A percentile compares a stretch with the other conserved stretches of the same genome.
Evolutionary conservation across 1,140 invertebrate genomes (phyloP).

Genomic region (Dendroctonus valens): DNA sequence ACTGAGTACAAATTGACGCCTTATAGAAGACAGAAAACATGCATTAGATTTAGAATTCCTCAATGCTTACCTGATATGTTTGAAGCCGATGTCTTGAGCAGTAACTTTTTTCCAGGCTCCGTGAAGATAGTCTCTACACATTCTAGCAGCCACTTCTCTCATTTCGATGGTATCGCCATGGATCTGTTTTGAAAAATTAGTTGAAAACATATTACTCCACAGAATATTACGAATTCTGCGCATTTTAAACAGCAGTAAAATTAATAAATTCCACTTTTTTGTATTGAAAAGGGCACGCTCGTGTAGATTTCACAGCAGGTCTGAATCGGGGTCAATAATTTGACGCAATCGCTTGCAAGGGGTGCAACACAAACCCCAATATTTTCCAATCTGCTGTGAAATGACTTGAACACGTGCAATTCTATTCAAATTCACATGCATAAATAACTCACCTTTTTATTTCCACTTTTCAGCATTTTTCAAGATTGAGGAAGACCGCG

Average conservation of each 20-base stretch:
- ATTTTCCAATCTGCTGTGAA: no score
- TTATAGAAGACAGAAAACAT: no score
- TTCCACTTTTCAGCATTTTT: slow-evolving; percentile 25
- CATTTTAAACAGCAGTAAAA: slow-evolving; percentile 17
- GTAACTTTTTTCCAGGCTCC: slow-evolving; percentile 83
- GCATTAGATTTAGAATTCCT: no score
- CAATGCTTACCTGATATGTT: slow-evolving; percentile 71
- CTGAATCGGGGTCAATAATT: neutral
- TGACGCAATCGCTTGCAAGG: neutral
- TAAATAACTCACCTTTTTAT: slow-evolving; percentile 29
- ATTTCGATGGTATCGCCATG: slow-evolving; percentile 65
- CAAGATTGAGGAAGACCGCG: neutral
- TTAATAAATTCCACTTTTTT: slow-evolving; percentile 13
- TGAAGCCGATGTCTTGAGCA: slow-evolving; percentile 71
- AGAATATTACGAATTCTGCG: slow-evolving; percentile 24
- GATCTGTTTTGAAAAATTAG: slow-evolving; percentile 50
- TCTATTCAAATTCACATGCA: neutral
- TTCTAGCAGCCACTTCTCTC: slow-evolving; percentile 75
- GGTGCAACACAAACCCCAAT: no score
- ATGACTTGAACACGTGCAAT: no score
- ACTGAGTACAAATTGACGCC: no score
- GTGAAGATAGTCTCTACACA: slow-evolving; percentile 83
- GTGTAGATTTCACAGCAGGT: neutral
- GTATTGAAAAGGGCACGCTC: slow-evolving; percentile 17
- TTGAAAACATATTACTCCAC: slow-evolving; percentile 36